Conservation (phyloP, 2,888 invertebrate species). For the Trachelus tabidus region DNA sequence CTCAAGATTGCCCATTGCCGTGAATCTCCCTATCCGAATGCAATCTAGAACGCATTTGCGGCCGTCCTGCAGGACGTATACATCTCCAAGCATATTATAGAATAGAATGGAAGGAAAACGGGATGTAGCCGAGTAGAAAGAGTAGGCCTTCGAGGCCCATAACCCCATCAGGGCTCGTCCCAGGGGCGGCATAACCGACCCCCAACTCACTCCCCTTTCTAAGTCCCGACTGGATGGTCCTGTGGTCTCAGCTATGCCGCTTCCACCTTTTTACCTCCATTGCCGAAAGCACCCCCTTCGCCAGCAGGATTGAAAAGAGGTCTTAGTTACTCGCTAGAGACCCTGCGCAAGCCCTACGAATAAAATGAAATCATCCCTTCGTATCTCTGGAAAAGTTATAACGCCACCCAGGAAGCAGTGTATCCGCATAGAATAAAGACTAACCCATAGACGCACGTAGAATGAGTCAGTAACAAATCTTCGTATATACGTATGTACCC, state of each 20-base stretch:
- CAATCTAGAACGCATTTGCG: conserved; percentile 63
- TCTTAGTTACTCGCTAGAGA: conserved; percentile 59
- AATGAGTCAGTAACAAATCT: neutral
- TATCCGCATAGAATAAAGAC: neutral
- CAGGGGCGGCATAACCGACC: conserved; percentile 58
- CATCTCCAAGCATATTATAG: conserved; percentile 60
- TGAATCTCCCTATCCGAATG: conserved; percentile 58
- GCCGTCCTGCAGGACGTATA: conserved; percentile 57
- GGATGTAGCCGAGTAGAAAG: conserved; percentile 57
- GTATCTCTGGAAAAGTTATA: conserved; percentile 8
- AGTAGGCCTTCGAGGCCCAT: conserved; percentile 70
- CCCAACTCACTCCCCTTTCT: conserved; percentile 30
- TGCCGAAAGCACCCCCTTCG: conserved; percentile 20
- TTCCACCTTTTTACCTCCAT: conserved; percentile 18
- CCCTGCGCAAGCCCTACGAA: conserved; percentile 43
- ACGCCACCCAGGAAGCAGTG: neutral
- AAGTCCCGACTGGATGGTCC: conserved; percentile 40
- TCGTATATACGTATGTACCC: too few species aligned
- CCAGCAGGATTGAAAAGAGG: conserved; percentile 56
- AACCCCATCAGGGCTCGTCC: conserved; percentile 70
- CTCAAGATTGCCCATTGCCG: conserved; percentile 39
- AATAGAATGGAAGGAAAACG: conserved; percentile 63
- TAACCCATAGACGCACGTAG: neutral
- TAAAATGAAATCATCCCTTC: conserved; percentile 55
- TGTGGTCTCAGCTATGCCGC: conserved; percentile 43